Evolutionary conservation across 64 coral and sea anemone species (phyloP).

Genomic region (Hydrozoanthus tunicans): DNA sequence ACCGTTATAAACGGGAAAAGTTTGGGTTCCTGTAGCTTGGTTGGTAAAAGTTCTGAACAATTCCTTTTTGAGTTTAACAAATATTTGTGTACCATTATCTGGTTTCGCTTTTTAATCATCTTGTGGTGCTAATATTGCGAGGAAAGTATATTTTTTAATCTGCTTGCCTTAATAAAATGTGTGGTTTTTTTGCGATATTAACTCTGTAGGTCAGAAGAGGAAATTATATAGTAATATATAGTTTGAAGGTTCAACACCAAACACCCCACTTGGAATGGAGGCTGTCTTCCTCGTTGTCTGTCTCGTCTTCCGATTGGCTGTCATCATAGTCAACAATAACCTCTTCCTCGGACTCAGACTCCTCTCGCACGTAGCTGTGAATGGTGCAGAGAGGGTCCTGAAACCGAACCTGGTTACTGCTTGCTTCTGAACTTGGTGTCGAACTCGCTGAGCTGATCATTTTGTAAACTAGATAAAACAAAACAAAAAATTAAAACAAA

Average conservation of each 20-base stretch:
- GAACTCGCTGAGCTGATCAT: constrained; percentile 49
- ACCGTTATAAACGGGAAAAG: too few species aligned
- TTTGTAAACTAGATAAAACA: neutral
- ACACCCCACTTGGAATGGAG: constrained; percentile 60
- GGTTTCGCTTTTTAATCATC: too few species aligned
- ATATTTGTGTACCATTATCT: too few species aligned
- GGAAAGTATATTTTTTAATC: too few species aligned
- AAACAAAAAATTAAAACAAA: neutral
- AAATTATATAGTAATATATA: too few species aligned
- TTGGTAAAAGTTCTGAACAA: too few species aligned
- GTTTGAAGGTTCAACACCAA: constrained; percentile 51
- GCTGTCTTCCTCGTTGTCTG: constrained; percentile 22
- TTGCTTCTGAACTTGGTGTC: constrained; percentile 59
- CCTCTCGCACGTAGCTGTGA: constrained; percentile 65
- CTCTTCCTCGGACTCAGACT: constrained; percentile 56
- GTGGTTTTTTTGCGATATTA: too few species aligned
- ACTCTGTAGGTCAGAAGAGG: too few species aligned
- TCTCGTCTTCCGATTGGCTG: constrained; percentile 52
- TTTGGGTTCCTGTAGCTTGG: too few species aligned
- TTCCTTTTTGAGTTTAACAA: too few species aligned
- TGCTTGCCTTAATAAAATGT: too few species aligned
- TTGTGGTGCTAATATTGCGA: too few species aligned
- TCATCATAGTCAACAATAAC: neutral
- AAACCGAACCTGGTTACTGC: constrained; percentile 72
- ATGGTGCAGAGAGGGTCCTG: constrained; percentile 77